A percentile compares a stretch with the other conserved stretches of the same genome.
Evolutionary conservation across 1,140 invertebrate species (phyloP).

Genomic region (Apis dorsata): DNA sequence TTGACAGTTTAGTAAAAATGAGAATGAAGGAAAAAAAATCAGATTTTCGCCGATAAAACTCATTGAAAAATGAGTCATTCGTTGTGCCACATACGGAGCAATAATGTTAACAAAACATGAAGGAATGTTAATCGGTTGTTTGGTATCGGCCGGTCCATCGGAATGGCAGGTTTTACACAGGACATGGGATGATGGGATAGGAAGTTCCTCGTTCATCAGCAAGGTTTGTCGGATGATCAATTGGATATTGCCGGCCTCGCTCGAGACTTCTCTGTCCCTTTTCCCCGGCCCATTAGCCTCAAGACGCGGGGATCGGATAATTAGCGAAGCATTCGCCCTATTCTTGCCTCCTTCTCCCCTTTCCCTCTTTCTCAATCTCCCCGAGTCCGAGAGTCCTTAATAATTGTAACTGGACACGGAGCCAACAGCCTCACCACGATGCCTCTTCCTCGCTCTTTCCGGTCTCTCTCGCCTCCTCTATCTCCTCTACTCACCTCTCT

Average conservation of each 20-base stretch:
- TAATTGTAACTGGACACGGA: constrained; percentile 81
- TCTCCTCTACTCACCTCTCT: background rate
- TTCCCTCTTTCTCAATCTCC: constrained; percentile 57
- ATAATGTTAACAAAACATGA: background rate
- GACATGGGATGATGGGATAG: constrained; percentile 55
- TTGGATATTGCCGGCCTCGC: constrained; percentile 73
- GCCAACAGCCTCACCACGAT: constrained; percentile 77
- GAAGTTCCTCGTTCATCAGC: constrained; percentile 71
- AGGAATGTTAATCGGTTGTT: background rate
- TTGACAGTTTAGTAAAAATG: too few species aligned
- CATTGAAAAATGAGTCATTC: too few species aligned
- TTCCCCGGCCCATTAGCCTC: constrained; percentile 71
- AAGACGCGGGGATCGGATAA: constrained; percentile 76
- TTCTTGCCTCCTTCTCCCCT: constrained; percentile 68
- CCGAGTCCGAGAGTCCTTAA: constrained; percentile 73
- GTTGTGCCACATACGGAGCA: too few species aligned
- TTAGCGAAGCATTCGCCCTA: constrained; percentile 75
- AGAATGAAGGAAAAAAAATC: too few species aligned
- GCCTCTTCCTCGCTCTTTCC: constrained; percentile 26
- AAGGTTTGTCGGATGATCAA: constrained; percentile 76
- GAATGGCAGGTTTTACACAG: constrained; percentile 47
- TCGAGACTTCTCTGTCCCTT: constrained; percentile 35
- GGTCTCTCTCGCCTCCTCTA: background rate
- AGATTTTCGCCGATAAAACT: too few species aligned
- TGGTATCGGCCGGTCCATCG: constrained; percentile 15